Percentiles rank a stretch among this genome's conserved stretches.
Conservation (phyloP, 2,797 vertebrate species). For the Clarias pachynema region DNA sequence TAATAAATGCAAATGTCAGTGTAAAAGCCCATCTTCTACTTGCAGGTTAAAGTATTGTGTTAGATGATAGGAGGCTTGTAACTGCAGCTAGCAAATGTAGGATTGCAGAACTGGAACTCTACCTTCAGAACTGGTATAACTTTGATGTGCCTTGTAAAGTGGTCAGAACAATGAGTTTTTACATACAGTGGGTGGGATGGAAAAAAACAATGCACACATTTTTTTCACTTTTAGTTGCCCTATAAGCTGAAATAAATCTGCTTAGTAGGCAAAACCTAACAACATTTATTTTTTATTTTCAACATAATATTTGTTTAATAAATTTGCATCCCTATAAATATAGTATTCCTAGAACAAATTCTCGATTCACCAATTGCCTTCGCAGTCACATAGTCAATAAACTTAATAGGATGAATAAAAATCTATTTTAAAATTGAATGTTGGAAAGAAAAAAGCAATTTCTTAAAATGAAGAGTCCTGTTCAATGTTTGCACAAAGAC, state of each 20-base stretch:
- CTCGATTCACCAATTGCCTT: not conserved
- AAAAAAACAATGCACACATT: not conserved
- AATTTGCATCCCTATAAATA: not conserved
- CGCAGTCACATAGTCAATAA: not conserved
- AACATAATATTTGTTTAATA: not conserved
- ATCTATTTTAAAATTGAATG: not conserved
- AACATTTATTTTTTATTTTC: not conserved
- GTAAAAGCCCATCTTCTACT: not conserved
- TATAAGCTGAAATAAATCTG: not conserved
- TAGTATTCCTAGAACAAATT: not conserved
- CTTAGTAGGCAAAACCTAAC: not conserved
- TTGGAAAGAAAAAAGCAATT: not conserved
- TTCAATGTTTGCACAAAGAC: not conserved
- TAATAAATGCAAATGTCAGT: not conserved
- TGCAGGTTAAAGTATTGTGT: not conserved
- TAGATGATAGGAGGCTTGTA: not conserved
- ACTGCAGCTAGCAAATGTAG: not conserved
- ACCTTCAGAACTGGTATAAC: not conserved
- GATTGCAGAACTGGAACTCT: not conserved
- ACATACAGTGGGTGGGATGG: not conserved
- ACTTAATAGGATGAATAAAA: not conserved
- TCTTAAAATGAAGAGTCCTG: not conserved
- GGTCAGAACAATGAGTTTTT: not conserved
- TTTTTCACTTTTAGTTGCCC: not conserved
- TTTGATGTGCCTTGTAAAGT: not conserved